A percentile compares a stretch with the other conserved stretches of the same genome.
Conservation (phyloP, 1,140 invertebrate genomes). For the Cotesia chilonis region DNA sequence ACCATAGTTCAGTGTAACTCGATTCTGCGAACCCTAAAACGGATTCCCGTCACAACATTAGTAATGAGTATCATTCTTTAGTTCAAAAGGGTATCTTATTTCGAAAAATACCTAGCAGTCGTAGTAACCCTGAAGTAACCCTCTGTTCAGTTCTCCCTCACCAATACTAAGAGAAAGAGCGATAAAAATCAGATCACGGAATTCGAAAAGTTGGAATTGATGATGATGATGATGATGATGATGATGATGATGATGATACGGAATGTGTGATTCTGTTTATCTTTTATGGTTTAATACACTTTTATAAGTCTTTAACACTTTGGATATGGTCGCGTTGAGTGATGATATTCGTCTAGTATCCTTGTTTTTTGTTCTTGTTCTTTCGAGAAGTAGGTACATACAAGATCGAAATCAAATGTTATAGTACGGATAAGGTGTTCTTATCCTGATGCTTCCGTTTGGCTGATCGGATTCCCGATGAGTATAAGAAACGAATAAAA, state of each 20-base stretch:
- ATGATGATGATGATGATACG: constrained; percentile 14
- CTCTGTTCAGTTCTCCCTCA: no score
- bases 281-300: background rate
- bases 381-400: constrained; percentile 39
- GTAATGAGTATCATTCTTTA: no score
- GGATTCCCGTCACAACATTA: no score
- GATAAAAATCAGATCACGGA: constrained; percentile 34
- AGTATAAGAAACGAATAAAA: constrained; percentile 39
- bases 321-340: constrained; percentile 37
- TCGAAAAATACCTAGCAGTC: no score
- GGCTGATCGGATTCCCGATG: constrained; percentile 50
- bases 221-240: constrained; percentile 16
- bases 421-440: constrained; percentile 19
- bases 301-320: constrained; percentile 1
- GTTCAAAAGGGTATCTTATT: no score
- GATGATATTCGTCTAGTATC: constrained; percentile 40
- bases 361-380: no score
- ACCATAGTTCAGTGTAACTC: no score
- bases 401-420: constrained; percentile 34
- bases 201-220: constrained; percentile 9
- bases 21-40: no score
- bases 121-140: no score
- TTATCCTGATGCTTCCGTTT: constrained; percentile 46
- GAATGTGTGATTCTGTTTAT: constrained; percentile 29
- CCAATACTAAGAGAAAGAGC: background rate